phyloP scores from a whole-genome alignment of 2,888 invertebrate genomes.

The Eudemis profundana region DNA sequence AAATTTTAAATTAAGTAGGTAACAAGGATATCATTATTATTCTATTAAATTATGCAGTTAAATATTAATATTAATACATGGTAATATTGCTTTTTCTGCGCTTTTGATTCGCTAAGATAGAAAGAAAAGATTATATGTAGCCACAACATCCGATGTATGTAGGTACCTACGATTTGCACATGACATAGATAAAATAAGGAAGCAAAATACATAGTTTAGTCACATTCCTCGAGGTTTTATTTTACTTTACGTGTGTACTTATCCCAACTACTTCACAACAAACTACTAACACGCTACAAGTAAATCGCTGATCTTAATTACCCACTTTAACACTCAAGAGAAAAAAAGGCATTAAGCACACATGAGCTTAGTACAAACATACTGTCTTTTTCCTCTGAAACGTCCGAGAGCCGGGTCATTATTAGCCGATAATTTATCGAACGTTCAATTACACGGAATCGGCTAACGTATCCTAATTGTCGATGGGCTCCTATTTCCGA shows the following conservation, averaged over 20 bases:
- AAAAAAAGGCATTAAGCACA: not conserved
- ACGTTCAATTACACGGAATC: conserved; percentile 33
- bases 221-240: not conserved
- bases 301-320: not conserved
- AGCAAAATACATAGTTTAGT: not conserved
- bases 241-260: not conserved
- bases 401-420: not conserved
- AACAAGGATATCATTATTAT: too few species aligned
- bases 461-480: conserved; percentile 38
- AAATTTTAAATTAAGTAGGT: too few species aligned
- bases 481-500: conserved; percentile 32
- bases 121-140: too few species aligned
- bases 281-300: not conserved
- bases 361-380: not conserved
- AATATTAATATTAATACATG: too few species aligned
- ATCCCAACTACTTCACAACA: not conserved
- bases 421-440: conserved; percentile 38
- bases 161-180: too few species aligned
- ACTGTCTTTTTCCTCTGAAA: not conserved
- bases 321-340: not conserved
- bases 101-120: too few species aligned
- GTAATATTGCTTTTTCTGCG: too few species aligned
- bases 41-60: too few species aligned
- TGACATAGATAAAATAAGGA: too few species aligned
- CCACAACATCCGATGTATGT: too few species aligned